Percentiles rank a stretch among this genome's conserved stretches.
Evolutionary conservation across 2,888 invertebrate genomes (phyloP).

Genomic region (Teleiodes luculella): DNA sequence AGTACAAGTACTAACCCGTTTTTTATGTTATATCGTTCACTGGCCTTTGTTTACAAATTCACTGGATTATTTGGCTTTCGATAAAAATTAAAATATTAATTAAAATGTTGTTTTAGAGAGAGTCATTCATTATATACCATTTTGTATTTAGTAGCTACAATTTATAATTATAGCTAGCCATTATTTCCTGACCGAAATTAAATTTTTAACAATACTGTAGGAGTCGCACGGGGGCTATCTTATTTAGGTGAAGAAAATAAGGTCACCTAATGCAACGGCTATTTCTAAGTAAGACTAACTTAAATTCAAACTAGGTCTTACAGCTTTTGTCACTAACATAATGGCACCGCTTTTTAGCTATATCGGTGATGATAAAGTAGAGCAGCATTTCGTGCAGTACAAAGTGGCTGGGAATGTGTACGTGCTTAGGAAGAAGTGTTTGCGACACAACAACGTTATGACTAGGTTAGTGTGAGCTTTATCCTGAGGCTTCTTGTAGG

Average conservation of each 20-base stretch:
- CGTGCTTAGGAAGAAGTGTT: conserved; percentile 64
- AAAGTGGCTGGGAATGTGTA: conserved; percentile 60
- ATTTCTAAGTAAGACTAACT: conserved; percentile 12
- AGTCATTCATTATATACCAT: too few species aligned
- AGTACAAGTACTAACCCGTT: too few species aligned
- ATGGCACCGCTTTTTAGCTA: conserved; percentile 58
- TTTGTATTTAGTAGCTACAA: too few species aligned
- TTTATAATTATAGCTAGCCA: too few species aligned
- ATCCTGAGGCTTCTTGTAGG: not conserved
- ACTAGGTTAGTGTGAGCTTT: conserved; percentile 51
- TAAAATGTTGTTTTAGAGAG: too few species aligned
- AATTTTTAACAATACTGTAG: not conserved
- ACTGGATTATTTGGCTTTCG: too few species aligned
- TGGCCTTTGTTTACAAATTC: too few species aligned
- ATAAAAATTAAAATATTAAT: too few species aligned
- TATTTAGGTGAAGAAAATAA: not conserved
- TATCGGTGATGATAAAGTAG: conserved; percentile 68
- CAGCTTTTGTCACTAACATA: conserved; percentile 33
- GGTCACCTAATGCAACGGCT: not conserved
- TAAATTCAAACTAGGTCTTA: conserved; percentile 27
- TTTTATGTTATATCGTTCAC: too few species aligned
- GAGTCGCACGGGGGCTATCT: not conserved
- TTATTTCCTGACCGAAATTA: too few species aligned
- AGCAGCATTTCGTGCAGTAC: conserved; percentile 70
- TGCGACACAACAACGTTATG: conserved; percentile 70